A percentile compares a stretch with the other conserved stretches of the same genome.
Conservation (phyloP, 1,140 invertebrate genomes). For the Aphelinus atriplicis region DNA sequence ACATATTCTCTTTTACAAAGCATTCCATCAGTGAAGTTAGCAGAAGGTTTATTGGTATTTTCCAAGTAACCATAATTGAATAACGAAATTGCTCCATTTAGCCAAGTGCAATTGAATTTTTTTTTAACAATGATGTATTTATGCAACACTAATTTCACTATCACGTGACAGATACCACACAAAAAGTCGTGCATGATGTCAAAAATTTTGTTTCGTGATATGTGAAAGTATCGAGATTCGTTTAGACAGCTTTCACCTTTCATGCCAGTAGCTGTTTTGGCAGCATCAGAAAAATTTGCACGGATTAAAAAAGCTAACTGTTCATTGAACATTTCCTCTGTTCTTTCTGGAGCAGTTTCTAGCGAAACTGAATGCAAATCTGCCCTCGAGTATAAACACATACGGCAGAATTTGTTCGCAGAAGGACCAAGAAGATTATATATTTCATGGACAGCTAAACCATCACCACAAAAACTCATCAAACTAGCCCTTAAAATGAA, state of each 20-base stretch:
- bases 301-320: conserved; percentile 28
- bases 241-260: conserved; percentile 41
- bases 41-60: conserved; percentile 46
- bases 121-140: conserved; percentile 27
- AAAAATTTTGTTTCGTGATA: conserved; percentile 42
- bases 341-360: conserved; percentile 10
- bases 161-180: not conserved
- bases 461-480: conserved; percentile 38
- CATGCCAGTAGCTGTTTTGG: conserved; percentile 36
- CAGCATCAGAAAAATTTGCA: conserved; percentile 26
- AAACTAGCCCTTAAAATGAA: conserved; percentile 42
- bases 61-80: conserved; percentile 48
- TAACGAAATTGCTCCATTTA: conserved; percentile 42
- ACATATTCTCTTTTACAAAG: conserved; percentile 39
- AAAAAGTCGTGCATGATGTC: conserved; percentile 41
- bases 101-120: conserved; percentile 35
- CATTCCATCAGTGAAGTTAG: conserved; percentile 45
- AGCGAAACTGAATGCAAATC: conserved; percentile 11
- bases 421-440: conserved; percentile 36
- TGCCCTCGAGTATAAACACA: conserved; percentile 26
- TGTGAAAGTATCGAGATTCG: conserved; percentile 41
- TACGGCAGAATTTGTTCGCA: conserved; percentile 38
- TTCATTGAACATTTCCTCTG: conserved; percentile 21
- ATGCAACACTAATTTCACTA: conserved; percentile 1
- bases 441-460: conserved; percentile 41